Evolutionary conservation across 2,888 invertebrate species (phyloP), one percentile per base, ranked within the genome.

Genomic region (Nemotelus nigrinus): DNA sequence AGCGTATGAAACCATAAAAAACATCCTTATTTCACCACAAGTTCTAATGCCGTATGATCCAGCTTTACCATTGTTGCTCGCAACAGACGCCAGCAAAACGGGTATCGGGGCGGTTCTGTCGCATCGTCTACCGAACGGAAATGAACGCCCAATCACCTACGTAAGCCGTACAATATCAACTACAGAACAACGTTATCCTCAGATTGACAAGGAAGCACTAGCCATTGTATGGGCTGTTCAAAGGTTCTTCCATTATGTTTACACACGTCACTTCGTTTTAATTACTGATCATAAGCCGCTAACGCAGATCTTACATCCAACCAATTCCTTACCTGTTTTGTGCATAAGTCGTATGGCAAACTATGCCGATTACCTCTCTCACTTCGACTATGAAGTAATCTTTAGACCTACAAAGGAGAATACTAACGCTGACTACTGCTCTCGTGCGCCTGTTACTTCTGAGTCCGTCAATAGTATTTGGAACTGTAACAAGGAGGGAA

Each of bases 31-130:
- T 41, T 76, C 80, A 6, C 78, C 72, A 0, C 74, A 70, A 39
- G 76, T 80, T 4, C 45, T 80, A 4, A 74, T 79, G 68, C 77
- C 76, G 7, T 81, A 80, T 57, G 74, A 81, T 25, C 79, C 77
- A 10, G 10, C 67, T 3, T 63, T 80, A 3, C 76, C 79, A 10
- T 57, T 81, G 4, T 6, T 78, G 2, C n/a, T 80, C 8, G 80
- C 81, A 41, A 80, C 80, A 0, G 78, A 80, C 57, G 79, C 79
- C 25, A 78, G 78, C 10, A 74, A 68, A 5, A 71, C 55, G 3
- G 78, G 81, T 1, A 50, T 79, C 3, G 79, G 80, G 2, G 80
- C 76, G 7, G 79, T 78, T 2, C 75, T 80, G 2, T 80, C 80
- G 0, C 78, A 80, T 25, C 41, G 74, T 2, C 44, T 78, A 2